phyloP scores from a whole-genome alignment of 1,140 invertebrate species.

The Telenomus remus region DNA sequence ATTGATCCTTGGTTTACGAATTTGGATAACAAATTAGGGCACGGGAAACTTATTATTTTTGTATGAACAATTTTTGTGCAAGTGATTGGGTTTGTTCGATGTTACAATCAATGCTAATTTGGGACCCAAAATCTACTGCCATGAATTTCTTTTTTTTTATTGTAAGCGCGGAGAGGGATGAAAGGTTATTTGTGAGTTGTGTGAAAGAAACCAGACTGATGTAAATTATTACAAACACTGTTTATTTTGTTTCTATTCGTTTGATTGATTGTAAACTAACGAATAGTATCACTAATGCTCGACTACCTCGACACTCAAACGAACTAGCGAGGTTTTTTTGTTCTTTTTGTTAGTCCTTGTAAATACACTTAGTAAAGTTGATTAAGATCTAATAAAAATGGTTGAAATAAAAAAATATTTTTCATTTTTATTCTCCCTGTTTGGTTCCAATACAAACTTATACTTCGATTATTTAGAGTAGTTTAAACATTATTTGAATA shows the following conservation, averaged over 20 bases:
- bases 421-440: no score
- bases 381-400: no score
- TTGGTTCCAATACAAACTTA: no score
- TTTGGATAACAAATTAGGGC: no score
- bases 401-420: no score
- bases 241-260: conserved; percentile 15
- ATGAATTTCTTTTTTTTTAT: not conserved
- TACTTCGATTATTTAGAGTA: no score
- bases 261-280: conserved; percentile 4
- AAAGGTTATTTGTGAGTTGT: conserved; percentile 1
- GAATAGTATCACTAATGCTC: conserved; percentile 8
- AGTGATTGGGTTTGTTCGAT: no score
- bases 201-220: conserved; percentile 12
- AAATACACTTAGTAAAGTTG: not conserved
- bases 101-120: not conserved
- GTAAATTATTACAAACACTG: not conserved
- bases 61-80: not conserved
- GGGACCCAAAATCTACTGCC: not conserved
- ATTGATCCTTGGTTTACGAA: no score
- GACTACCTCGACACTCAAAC: conserved; percentile 11
- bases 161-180: not conserved
- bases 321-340: conserved; percentile 16
- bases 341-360: conserved; percentile 8
- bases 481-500: no score
- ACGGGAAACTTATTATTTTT: not conserved